Evolutionary conservation across 2,113 vertebrate species (phyloP).

Genomic region (Cavia aperea): DNA sequence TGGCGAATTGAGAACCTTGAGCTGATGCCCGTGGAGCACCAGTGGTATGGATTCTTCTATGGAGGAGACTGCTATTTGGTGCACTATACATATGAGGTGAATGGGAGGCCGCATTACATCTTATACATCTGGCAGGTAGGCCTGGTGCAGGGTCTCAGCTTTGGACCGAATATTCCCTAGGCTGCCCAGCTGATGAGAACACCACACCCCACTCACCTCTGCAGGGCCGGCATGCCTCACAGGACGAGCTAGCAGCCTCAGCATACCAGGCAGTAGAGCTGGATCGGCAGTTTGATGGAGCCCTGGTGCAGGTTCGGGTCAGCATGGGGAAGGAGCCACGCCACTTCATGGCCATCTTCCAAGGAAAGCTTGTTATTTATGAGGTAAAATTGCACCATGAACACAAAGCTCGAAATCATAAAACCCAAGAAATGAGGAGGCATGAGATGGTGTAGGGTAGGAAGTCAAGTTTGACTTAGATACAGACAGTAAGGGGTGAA

Average conservation of each 20-base stretch:
- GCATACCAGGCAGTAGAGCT: slow-evolving; percentile 84
- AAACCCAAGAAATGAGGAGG: neutral
- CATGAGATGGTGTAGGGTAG: neutral
- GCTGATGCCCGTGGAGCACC: slow-evolving; percentile 77
- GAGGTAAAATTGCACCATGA: slow-evolving; percentile 75
- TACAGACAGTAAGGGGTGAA: neutral
- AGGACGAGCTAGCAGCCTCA: slow-evolving; percentile 86
- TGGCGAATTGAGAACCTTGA: slow-evolving; percentile 90
- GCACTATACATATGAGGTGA: slow-evolving; percentile 84
- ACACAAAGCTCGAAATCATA: neutral
- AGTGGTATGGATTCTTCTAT: slow-evolving; percentile 83
- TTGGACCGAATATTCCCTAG: neutral
- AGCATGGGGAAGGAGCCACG: slow-evolving; percentile 89
- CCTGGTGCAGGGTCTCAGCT: neutral
- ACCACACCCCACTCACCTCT: neutral
- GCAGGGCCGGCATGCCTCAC: slow-evolving; percentile 84
- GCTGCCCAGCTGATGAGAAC: neutral
- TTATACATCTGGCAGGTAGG: slow-evolving; percentile 92
- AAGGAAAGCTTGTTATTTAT: slow-evolving; percentile 87
- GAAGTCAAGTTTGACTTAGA: neutral
- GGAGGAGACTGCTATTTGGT: slow-evolving; percentile 93
- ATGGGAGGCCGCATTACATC: slow-evolving; percentile 77
- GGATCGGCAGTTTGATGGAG: slow-evolving; percentile 78
- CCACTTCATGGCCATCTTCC: slow-evolving; percentile 91
- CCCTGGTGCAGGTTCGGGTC: slow-evolving; percentile 84